These are phyloP conservation scores for Poeciliopsis turrubarensis DNA, from an alignment of 2,113 vertebrate species.

Conservation along the genomic window DNA sequence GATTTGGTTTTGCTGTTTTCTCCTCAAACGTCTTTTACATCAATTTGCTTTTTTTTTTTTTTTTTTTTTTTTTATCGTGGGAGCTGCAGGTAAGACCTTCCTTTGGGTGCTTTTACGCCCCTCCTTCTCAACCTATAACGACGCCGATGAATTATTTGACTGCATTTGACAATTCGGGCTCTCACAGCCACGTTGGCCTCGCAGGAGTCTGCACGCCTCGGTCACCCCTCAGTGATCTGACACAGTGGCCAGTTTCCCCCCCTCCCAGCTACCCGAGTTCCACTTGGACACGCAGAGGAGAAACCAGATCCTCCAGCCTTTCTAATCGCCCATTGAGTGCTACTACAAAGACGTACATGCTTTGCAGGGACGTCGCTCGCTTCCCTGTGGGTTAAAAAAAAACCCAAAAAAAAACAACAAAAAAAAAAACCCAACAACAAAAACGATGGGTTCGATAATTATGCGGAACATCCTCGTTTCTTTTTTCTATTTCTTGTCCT, in stretches of 20 bases:
- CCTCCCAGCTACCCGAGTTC: constrained; percentile 64
- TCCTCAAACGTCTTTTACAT: no score
- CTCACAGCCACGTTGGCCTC: constrained; percentile 15
- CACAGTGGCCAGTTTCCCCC: constrained; percentile 60
- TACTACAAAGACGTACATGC: constrained; percentile 68
- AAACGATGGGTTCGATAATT: constrained; percentile 41
- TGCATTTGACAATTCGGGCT: constrained; percentile 20
- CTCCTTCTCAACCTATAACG: constrained; percentile 6
- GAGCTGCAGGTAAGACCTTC: constrained; percentile 66
- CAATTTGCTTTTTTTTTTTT: not conserved
- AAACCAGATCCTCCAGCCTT: constrained; percentile 86
- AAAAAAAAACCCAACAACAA: not conserved
- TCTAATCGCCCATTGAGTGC: constrained; percentile 80
- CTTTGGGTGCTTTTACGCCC: constrained; percentile 2
- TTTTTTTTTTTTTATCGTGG: not conserved
- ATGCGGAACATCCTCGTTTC: constrained; percentile 48
- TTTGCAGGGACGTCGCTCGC: constrained; percentile 49
- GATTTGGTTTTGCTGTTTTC: constrained; percentile 41
- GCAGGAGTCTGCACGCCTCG: constrained; percentile 45
- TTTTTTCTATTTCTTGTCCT: not conserved
- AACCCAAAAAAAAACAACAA: no score
- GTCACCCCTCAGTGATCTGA: constrained; percentile 83
- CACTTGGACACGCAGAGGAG: constrained; percentile 83
- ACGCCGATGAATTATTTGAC: constrained; percentile 16
- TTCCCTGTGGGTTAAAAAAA: constrained; percentile 39